phyloP scores from a whole-genome alignment of 2,888 invertebrate species.

The Nomada ferruginata region DNA sequence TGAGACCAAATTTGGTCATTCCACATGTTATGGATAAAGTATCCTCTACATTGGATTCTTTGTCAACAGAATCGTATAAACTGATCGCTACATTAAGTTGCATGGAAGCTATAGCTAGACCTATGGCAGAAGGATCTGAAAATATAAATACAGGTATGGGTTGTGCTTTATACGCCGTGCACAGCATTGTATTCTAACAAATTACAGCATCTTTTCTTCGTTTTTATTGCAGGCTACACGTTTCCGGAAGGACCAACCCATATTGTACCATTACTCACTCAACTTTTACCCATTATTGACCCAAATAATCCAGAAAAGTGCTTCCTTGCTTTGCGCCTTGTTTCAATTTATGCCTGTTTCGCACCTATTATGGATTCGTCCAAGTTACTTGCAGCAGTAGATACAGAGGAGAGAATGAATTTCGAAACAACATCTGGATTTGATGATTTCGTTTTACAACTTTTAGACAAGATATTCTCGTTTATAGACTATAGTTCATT shows the following conservation, averaged over 20 bases:
- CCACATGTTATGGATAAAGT: conserved; percentile 93
- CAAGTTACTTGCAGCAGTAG: conserved; percentile 89
- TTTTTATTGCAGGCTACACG: conserved; percentile 80
- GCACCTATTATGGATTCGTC: conserved; percentile 95
- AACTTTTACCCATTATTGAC: conserved; percentile 94
- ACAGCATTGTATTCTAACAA: background rate
- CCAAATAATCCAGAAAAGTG: conserved; percentile 93
- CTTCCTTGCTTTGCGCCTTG: conserved; percentile 91
- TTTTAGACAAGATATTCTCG: conserved; percentile 91
- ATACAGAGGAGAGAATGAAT: conserved; percentile 90
- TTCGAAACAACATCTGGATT: conserved; percentile 94
- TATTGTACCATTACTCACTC: conserved; percentile 92
- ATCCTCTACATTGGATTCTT: conserved; percentile 91
- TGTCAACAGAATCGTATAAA: conserved; percentile 95
- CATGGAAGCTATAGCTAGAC: conserved; percentile 89
- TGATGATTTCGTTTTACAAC: conserved; percentile 95
- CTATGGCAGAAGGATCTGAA: conserved; percentile 85
- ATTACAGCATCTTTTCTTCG: background rate
- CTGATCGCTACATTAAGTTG: conserved; percentile 90
- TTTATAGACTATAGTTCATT: conserved; percentile 90
- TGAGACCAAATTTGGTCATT: conserved; percentile 93
- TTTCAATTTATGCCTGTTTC: conserved; percentile 90
- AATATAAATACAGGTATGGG: conserved; percentile 77
- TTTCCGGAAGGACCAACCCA: conserved; percentile 92
- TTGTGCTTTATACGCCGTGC: background rate